Percentiles rank a stretch among this genome's conserved stretches.
These are phyloP conservation scores for Nothura maculosa DNA, from an alignment of 2,797 vertebrate genomes.

Conservation along the genomic window DNA sequence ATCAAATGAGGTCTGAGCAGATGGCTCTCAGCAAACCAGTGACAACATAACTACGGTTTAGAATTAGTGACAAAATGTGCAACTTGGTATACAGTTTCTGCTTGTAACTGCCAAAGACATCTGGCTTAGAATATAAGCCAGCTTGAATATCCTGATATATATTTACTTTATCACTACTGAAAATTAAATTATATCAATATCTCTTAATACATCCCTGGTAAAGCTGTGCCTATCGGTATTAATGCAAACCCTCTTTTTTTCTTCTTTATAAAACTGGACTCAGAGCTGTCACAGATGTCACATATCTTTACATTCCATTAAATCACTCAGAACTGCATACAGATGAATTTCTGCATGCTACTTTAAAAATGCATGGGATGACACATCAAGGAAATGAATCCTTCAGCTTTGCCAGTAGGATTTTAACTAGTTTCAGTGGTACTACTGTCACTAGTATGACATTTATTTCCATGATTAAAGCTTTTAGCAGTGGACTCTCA, in stretches of 20 bases:
- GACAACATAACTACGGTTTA: slow-evolving; percentile 60
- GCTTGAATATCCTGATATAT: slow-evolving; percentile 59
- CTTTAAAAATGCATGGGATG: slow-evolving; percentile 36
- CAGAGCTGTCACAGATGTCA: background rate
- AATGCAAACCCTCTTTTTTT: background rate
- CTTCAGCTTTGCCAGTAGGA: background rate
- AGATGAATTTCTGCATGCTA: background rate
- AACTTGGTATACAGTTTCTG: slow-evolving; percentile 67
- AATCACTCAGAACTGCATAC: background rate
- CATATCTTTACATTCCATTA: background rate
- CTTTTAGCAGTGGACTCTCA: background rate
- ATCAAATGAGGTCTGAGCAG: slow-evolving; percentile 72
- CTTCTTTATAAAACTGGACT: background rate
- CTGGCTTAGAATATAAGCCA: slow-evolving; percentile 72
- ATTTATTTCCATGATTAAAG: slow-evolving; percentile 32
- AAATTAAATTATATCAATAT: slow-evolving; percentile 74
- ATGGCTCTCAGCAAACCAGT: slow-evolving; percentile 75
- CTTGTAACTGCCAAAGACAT: slow-evolving; percentile 77
- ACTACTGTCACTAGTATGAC: slow-evolving; percentile 4
- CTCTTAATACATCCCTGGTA: slow-evolving; percentile 56
- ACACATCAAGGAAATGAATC: slow-evolving; percentile 30
- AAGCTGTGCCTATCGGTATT: slow-evolving; percentile 30
- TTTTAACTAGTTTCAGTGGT: background rate
- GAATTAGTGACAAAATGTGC: slow-evolving; percentile 73
- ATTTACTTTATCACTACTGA: slow-evolving; percentile 70